A percentile compares a stretch with the other conserved stretches of the same genome.
Evolutionary conservation across 2,888 invertebrate genomes (phyloP).

Genomic region (Pollenia angustigena): DNA sequence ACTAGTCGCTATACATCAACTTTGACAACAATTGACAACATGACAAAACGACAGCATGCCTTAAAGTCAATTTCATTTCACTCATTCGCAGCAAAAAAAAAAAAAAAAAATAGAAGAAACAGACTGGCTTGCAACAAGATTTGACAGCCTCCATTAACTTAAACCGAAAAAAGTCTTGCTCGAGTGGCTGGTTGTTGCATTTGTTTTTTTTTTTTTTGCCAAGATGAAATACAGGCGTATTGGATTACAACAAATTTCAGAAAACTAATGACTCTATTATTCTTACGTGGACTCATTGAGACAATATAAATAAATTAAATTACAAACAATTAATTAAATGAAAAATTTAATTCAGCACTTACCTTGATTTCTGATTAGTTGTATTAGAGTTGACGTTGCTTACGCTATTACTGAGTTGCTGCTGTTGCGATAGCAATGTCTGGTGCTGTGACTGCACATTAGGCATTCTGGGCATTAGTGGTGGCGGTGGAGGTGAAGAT

Average conservation of each 20-base stretch:
- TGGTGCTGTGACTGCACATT: conserved; percentile 44
- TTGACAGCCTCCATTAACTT: conserved; percentile 31
- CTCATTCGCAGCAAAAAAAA: not conserved
- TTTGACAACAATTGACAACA: conserved; percentile 68
- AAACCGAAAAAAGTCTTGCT: not conserved
- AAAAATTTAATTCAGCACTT: conserved; percentile 72
- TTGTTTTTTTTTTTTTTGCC: not conserved
- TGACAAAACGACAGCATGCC: conserved; percentile 51
- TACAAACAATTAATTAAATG: conserved; percentile 63
- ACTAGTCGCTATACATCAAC: conserved; percentile 65
- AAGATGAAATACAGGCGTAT: conserved; percentile 55
- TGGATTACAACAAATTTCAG: conserved; percentile 35
- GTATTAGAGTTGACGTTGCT: conserved; percentile 74
- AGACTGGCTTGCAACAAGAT: conserved; percentile 7
- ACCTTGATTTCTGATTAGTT: conserved; percentile 79
- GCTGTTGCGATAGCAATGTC: conserved; percentile 31
- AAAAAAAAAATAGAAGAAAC: not conserved
- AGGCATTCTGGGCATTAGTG: conserved; percentile 82
- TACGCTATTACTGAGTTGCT: not conserved
- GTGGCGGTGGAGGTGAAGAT: conserved; percentile 81
- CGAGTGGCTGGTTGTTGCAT: not conserved
- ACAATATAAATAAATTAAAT: conserved; percentile 45
- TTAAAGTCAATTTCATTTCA: conserved; percentile 64
- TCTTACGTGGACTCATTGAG: conserved; percentile 3
- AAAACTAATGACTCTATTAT: conserved; percentile 70